These are phyloP conservation scores for Orthonyx spaldingii DNA, from an alignment of 2,113 vertebrate species.

Conservation along the genomic window DNA sequence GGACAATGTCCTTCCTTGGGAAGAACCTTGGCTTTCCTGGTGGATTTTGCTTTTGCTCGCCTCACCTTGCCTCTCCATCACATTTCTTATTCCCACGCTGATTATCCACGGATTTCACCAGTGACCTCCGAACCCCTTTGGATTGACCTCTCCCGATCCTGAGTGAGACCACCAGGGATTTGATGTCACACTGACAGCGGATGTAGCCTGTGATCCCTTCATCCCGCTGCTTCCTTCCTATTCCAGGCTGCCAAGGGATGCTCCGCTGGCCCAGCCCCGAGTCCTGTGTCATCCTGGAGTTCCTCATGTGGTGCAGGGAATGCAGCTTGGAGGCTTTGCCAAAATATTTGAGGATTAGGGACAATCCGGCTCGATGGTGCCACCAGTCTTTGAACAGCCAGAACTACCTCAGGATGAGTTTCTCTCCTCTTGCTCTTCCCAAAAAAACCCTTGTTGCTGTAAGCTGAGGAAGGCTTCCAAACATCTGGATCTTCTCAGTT, in stretches of 20 bases:
- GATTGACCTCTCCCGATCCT: neutral
- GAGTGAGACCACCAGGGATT: neutral
- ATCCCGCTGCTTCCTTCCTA: neutral
- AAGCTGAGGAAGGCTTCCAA: neutral
- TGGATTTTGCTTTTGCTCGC: neutral
- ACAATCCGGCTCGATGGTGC: neutral
- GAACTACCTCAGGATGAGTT: neutral
- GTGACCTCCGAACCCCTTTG: too few relatives aligned
- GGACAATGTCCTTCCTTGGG: neutral
- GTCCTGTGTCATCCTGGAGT: neutral
- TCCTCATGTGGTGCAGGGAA: neutral
- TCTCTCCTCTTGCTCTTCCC: neutral
- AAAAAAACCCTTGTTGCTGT: neutral
- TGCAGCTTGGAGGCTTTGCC: neutral
- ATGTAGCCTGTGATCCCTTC: neutral
- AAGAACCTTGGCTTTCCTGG: neutral
- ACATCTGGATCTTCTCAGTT: neutral
- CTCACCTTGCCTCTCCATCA: neutral
- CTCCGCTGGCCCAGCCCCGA: neutral
- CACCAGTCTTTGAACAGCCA: neutral
- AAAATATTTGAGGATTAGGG: neutral
- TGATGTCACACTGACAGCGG: rapidly evolving
- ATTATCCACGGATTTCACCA: neutral
- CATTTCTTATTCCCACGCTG: neutral
- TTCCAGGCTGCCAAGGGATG: neutral